Evolutionary conservation across 64 coral and sea anemone genomes (phyloP), one percentile per base, ranked within the genome.

Genomic region (Stichodactyla mertensii): DNA sequence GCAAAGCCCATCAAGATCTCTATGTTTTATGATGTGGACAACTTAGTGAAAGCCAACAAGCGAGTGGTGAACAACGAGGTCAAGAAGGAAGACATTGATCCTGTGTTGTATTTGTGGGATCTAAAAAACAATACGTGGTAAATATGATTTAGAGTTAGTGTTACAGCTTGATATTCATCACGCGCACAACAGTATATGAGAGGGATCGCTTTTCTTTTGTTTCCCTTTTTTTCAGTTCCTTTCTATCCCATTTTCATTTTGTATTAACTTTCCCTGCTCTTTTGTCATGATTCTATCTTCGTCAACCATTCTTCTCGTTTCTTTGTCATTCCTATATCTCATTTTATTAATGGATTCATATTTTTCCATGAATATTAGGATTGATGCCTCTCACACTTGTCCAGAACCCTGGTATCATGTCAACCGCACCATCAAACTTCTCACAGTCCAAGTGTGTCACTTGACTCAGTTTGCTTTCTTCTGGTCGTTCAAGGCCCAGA

Each of bases 391-490:
- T 10, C 84, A 87, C 12, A 94, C 95, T 0, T 98, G 95, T 56
- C 95, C 90, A n/a, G 88, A 92, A 31, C 95, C 95, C 2, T 98
- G 92, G 92, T 88, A 82, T 84, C 89, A 94, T 59, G 92, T 94
- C 23, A 93, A 98, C 89, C 71, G 62, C 55, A 77, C 92, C 19
- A 89, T 88, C 13, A 98, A 98, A 61, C 55, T 94, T 14, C 82
- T 98, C 14, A 92, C 89, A 60, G 88, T 98, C 0, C 83, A 94
- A 79, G 89, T 98, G 19, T 95, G 90, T 91, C 95, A 97, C 24
- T 52, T 97, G 83, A 97, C 95, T 27, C 95, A 97, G 81, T 97
- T 97, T 55, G 88, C 95, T 1, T 97, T 97, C 77, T 90, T 97
- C 77, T 97, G 91, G 88, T 86, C 95, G 5, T 97, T 97, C 78